Evolutionary conservation across 2,888 invertebrate genomes (phyloP), one percentile per base, ranked within the genome.

Genomic region (Neuroscelio doddi): DNA sequence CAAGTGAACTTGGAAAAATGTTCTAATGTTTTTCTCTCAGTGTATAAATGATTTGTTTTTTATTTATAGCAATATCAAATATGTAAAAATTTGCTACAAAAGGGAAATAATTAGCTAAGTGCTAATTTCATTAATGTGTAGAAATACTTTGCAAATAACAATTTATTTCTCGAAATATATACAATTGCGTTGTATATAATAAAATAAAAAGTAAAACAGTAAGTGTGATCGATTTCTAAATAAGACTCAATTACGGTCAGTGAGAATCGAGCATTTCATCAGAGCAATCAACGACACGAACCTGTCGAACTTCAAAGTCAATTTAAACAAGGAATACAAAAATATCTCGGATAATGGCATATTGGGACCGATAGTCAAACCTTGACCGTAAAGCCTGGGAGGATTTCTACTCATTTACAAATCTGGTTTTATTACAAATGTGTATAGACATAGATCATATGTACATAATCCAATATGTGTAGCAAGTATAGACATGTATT

Each of bases 381-480:
- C 41, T 41, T 41, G 41, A 41, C 41, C 41, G 41, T 41, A 41
- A 41, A 41, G 26, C 26, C 8, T 1, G 41, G 26, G n/a, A 41
- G n/a, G 41, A 41, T 41, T 41, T n/a, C 41, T 1, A 26, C 41
- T 41, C 24, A 24, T 26, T 41, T 26, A 24, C n/a, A 10, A 41
- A 24, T 14, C 27, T 26, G 44, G 27, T 44, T 44, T 44, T 44
- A 44, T 44, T 44, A 44, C 44, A 9, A 44, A 12, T 38, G 16
- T n/a, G 16, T 38, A 38, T 44, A 44, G 9, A 27, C 12, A 10
- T n/a, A 32, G 1, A 12, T 9, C 32, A 12, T 4, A 32, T 32
- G 12, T 12, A 10, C 44, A 21, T 44, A 26, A 44, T 44, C 8
- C 44, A 14, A 44, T 10, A 7, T 12, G 24, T n/a, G 24, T 14